Base-by-base conservation (phyloP, 2,113 vertebrate species). In the Trachemys scripta region DNA sequence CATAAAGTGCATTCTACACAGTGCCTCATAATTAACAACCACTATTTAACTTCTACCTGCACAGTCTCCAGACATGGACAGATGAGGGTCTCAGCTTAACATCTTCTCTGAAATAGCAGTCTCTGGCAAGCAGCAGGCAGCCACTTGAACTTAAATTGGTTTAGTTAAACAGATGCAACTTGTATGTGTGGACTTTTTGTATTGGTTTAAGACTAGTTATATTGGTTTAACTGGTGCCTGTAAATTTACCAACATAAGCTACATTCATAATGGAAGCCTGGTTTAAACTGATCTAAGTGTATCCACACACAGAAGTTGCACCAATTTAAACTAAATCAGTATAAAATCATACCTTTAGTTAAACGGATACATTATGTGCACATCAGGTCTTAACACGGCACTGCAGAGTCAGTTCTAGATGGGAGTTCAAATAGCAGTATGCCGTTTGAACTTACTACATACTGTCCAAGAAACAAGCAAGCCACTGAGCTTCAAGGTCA, bases 351-450 rank as follows among this genome's bases (percentile, higher is more conserved):
- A 5, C 0, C 1, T 47, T 85, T 90, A 65, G 88, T 27, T 22
- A 35, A 86, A 82, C 82, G 22, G 49, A 50, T 78, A 9, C 53
- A 78, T 95, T 92, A 5, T 54, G 81, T 90, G 38, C 42, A 75
- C 45, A 91, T 81, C 22, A 69, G 79, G 72, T 29, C 49, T 69
- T 81, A 72, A 72, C n/a, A 51, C 19, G 53, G 16, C 57, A 85
- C 17, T 35, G 88, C 4, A 84, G 11, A 83, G 42, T 82, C 87
- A 85, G 45, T 4, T 5, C 47, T 35, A 92, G 50, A 53, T 2
- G 80, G 65, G 65, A 95, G 75, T 92, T 96, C 51, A 81, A 90
- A 90, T 38, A 96, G 42, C 65, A 91, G 80, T 57, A 80, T 47
- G 24, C 75, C 29, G 4, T 78, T 29, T 78, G 75, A 78, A 27